Evolutionary conservation across 2,113 vertebrate species (phyloP), one percentile per base, ranked within the genome.

Genomic region (Zosterops japonicus): DNA sequence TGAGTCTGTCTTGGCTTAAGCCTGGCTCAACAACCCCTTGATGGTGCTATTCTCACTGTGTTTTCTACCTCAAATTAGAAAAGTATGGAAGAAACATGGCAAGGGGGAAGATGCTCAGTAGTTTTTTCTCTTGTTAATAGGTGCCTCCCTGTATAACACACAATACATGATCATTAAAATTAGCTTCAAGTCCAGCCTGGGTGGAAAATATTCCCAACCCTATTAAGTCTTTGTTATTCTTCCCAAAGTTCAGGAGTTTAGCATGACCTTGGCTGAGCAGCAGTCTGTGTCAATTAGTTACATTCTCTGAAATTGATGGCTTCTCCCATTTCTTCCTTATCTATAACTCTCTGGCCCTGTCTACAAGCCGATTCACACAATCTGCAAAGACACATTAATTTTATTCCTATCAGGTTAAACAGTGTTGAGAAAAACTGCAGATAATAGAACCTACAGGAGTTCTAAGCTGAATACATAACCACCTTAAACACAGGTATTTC

Each of bases 401-500:
- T 53, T 53, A 11, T 2, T 61, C 31, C 20, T 42, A 29, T 31
- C 47, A 53, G 11, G 14, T 28, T 19, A 47, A 67, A 47, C 0
- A 31, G 14, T 3, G 1, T 41, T 50, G 39, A 35, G 35, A 22
- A 72, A 29, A 88, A 36, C 20, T 7, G 39, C 2, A 0, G 46
- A 8, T 12, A 6, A 36, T 0, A 28, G 19, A 49, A 12, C 19
- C 8, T 24, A 28, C 35, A 3, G 1, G n/a, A 61, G 42, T 29
- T 72, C n/a, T 7, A 11, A 60, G 33, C 33, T 31, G 20, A 41
- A 17, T 16, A 6, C 2, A 6, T 7, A 44, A 29, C 44, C 11
- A 7, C 36, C 14, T 33, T 14, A 36, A n/a, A 25, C 25, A 16
- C 18, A 2, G 4, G 1, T 8, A 2, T 16, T 79, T 24, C 10